These are phyloP conservation scores for Azorinus chamasolen DNA, from an alignment of 2,888 invertebrate genomes.

Conservation along the genomic window DNA sequence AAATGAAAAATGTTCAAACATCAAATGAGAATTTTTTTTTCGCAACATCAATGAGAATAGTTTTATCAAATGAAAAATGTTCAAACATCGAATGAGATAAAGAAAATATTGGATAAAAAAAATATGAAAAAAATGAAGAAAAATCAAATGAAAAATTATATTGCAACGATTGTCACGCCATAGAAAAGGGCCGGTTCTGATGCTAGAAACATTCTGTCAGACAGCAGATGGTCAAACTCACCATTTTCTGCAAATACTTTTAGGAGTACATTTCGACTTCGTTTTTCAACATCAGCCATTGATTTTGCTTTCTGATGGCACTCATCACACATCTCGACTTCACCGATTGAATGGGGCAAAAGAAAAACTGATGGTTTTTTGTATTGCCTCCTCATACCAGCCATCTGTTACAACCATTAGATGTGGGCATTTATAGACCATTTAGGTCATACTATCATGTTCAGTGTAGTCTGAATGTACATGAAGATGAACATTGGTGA, in stretches of 20 bases:
- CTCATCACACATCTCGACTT: constrained; percentile 11
- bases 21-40: too few species aligned
- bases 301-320: constrained; percentile 29
- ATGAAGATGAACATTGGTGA: too few species aligned
- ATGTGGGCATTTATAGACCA: constrained; percentile 21
- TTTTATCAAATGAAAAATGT: too few species aligned
- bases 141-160: too few species aligned
- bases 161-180: too few species aligned
- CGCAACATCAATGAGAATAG: too few species aligned
- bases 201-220: constrained; percentile 28
- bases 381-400: constrained; percentile 34
- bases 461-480: too few species aligned
- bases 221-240: constrained; percentile 39
- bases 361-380: constrained; percentile 23
- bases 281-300: constrained; percentile 9
- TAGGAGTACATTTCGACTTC: constrained; percentile 35
- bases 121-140: too few species aligned
- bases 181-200: constrained; percentile 22
- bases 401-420: constrained; percentile 26
- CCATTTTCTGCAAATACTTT: constrained; percentile 28
- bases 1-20: too few species aligned
- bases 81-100: too few species aligned
- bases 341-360: constrained; percentile 30
- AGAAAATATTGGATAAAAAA: too few species aligned
- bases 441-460: not conserved